Evolutionary conservation across 1,140 invertebrate genomes (phyloP), one percentile per base, ranked within the genome.

Genomic region (Leptonema lineaticorne): DNA sequence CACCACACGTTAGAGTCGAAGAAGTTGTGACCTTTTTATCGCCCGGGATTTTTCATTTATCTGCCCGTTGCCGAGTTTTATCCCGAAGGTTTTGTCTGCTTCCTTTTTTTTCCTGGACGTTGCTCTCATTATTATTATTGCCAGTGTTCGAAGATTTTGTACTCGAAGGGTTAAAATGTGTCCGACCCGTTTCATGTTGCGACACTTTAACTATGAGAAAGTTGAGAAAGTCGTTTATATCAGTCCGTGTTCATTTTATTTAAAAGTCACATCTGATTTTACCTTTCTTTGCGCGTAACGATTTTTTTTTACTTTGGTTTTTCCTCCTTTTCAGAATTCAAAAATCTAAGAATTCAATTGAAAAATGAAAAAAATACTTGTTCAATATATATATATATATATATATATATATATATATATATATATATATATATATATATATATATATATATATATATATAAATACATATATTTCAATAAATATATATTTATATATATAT

Each of bases 211-310:
- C 22, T 4, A 0, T 26, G 22, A 11, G 50, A 8, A 24, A 26
- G 27, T 53, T 53, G 24, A 53, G n/a, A 53, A 53, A 53, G 50
- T 24, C 18, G 20, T 53, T 53, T 53, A 53, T 53, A 26, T 53
- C 50, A 53, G 27, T 53, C 37, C 11, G 9, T 53, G 50, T 26
- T n/a, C n/a, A n/a, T n/a, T n/a, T n/a, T n/a, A n/a, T n/a, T n/a
- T n/a, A n/a, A n/a, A n/a, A n/a, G n/a, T n/a, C n/a, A n/a, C n/a
- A n/a, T n/a, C n/a, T 26, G 50, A 53, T 53, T 53, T 53, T 11
- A 11, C 37, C 37, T 33, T 33, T 6, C 11, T 33, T 6, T 11
- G 30, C 11, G 30, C 37, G n/a, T n/a, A n/a, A n/a, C n/a, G n/a
- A n/a, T n/a, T n/a, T n/a, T n/a, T n/a, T n/a, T n/a, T n/a, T n/a